Evolutionary conservation across 2,797 vertebrate genomes (phyloP), one percentile per base, ranked within the genome.

Genomic region (Discoglossus pictus): DNA sequence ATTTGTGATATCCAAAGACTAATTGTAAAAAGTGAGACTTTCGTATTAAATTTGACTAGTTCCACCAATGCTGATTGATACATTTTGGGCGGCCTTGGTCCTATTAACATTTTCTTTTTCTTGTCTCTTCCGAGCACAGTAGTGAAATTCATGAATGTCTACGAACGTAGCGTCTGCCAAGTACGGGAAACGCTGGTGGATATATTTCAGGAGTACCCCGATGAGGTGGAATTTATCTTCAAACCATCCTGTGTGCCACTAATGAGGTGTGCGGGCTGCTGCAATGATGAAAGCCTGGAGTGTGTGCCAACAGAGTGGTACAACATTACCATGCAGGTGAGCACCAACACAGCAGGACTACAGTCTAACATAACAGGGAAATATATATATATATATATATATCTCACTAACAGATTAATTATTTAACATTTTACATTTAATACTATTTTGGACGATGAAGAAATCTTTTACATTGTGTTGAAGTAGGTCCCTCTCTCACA

Each of bases 241-340:
- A 95, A 95, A 83, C 97, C 97, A 0, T 96, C 96, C 80, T 99
- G 97, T 11, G 96, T 99, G 76, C 92, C 94, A 74, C 82, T 99
- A 73, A 92, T 89, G 78, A 92, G 96, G 75, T 99, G 97, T 15
- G 96, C 91, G 0, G 97, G 97, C 72, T 99, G 95, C 89, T 99
- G 97, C 83, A 92, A 84, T 0, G 96, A 99, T 1, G 97, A 99
- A 80, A 88, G 88, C 52, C 78, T 97, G 76, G 93, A 98, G 83
- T 99, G 97, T 51, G 92, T 87, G 55, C 94, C 97, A 48, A 92
- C 89, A 0, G 85, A 92, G 71, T 89, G 79, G 73, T 86, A 89
- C 81, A 98, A 98, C 76, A 73, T 97, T 73, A 98, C 96, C 0
- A 84, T 98, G 92, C 88, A 94, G 93, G 96, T 97, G 78, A 90